Conservation (phyloP, 2,797 vertebrate species). For the Muraenolepis orangiensis region DNA sequence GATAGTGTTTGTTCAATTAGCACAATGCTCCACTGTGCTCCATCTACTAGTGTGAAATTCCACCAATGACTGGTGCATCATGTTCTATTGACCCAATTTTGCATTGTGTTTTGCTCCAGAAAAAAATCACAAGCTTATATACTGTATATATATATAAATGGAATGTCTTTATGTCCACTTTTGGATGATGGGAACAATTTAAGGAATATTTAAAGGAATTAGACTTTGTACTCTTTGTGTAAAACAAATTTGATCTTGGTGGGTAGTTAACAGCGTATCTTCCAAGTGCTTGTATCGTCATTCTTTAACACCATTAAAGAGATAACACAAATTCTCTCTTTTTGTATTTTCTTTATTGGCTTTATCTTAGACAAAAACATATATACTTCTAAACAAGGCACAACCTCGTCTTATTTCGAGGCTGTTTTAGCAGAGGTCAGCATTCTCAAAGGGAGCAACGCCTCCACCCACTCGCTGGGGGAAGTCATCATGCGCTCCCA, state of each 20-base stretch:
- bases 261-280: not conserved
- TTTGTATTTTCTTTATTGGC: not conserved
- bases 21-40: not conserved
- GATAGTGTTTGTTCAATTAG: not conserved
- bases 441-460: conserved; percentile 81
- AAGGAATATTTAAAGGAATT: not conserved
- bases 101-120: not conserved
- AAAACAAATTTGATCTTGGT: not conserved
- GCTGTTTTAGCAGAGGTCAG: conserved; percentile 79
- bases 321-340: too few species aligned
- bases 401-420: conserved; percentile 66
- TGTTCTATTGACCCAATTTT: not conserved
- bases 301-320: too few species aligned
- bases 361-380: not conserved
- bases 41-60: not conserved
- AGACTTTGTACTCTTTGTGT: not conserved
- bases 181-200: not conserved
- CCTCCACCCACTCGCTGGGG: conserved; percentile 90
- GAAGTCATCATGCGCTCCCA: conserved; percentile 89
- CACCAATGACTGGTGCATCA: not conserved
- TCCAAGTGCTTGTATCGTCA: not conserved
- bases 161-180: conserved; percentile 23
- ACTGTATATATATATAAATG: not conserved
- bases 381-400: not conserved
- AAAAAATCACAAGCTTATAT: not conserved